These are phyloP conservation scores for Indicator maculatus DNA, from an alignment of 2,113 vertebrate species.

Conservation along the genomic window DNA sequence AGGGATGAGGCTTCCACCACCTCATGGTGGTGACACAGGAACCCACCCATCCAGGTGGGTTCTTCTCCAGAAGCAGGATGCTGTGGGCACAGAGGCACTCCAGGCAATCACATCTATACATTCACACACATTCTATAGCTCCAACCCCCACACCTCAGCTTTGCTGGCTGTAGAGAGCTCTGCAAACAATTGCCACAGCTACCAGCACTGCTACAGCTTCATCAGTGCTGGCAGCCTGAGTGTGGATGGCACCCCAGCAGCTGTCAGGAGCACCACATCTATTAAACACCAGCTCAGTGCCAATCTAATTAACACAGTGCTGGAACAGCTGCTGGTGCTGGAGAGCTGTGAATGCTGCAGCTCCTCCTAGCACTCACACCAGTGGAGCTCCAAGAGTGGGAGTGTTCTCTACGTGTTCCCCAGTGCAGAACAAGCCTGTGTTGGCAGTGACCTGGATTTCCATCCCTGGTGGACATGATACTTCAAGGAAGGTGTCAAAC, in stretches of 20 bases:
- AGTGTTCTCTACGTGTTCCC: constrained; percentile 50
- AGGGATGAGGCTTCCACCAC: too few relatives aligned
- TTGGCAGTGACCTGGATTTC: constrained; percentile 21
- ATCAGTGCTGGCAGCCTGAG: constrained; percentile 34
- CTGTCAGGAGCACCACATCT: constrained; percentile 30
- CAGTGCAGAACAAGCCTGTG: neutral
- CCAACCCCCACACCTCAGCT: neutral
- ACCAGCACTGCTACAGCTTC: constrained; percentile 4
- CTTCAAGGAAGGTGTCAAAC: neutral
- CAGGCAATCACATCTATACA: neutral
- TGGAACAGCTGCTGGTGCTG: constrained; percentile 57
- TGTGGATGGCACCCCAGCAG: constrained; percentile 30
- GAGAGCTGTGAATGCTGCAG: constrained; percentile 41
- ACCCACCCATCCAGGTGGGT: too few relatives aligned
- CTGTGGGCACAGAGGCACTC: neutral
- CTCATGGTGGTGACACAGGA: too few relatives aligned
- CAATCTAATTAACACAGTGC: constrained; percentile 64
- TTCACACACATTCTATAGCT: neutral
- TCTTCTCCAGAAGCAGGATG: neutral
- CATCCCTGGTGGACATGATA: constrained; percentile 6
- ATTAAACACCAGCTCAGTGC: constrained; percentile 52
- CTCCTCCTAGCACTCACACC: constrained; percentile 1
- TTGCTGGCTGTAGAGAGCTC: neutral
- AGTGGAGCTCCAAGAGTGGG: neutral
- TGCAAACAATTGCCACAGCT: constrained; percentile 17